Conservation (phyloP, 1,140 invertebrate genomes). For the Zaprionus vittiger region DNA sequence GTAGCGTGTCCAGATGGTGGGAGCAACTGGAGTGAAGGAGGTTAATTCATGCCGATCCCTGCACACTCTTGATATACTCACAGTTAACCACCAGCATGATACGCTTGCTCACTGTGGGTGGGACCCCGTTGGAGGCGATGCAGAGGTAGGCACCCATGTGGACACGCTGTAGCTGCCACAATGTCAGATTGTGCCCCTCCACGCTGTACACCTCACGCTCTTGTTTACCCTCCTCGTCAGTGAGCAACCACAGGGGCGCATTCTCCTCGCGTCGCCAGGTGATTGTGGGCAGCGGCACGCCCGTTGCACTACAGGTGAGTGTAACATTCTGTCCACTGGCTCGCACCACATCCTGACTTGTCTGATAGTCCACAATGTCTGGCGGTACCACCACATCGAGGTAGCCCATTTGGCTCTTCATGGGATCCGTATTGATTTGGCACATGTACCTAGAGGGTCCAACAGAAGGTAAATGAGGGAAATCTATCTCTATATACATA, state of each 20-base stretch:
- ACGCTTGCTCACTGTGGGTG: slow-evolving; percentile 91
- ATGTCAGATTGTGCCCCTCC: slow-evolving; percentile 84
- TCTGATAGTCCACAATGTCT: slow-evolving; percentile 90
- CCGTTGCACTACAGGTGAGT: slow-evolving; percentile 90
- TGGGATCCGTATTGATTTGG: slow-evolving; percentile 96
- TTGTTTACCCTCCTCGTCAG: slow-evolving; percentile 5
- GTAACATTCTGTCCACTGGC: slow-evolving; percentile 91
- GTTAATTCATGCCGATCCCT: neutral
- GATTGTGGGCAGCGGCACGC: slow-evolving; percentile 88
- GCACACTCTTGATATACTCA: slow-evolving; percentile 85
- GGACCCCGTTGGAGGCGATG: slow-evolving; percentile 90
- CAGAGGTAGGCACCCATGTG: slow-evolving; percentile 85
- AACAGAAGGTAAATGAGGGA: neutral
- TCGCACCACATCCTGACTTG: slow-evolving; percentile 90
- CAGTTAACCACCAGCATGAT: slow-evolving; percentile 91
- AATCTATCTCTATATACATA: neutral
- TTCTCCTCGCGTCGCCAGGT: slow-evolving; percentile 89
- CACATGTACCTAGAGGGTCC: slow-evolving; percentile 87
- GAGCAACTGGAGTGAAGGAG: slow-evolving; percentile 85
- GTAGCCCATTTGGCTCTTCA: slow-evolving; percentile 95
- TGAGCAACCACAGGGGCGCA: slow-evolving; percentile 83
- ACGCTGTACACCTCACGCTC: slow-evolving; percentile 73
- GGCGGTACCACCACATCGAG: slow-evolving; percentile 94
- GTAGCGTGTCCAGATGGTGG: slow-evolving; percentile 86
- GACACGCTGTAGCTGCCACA: slow-evolving; percentile 79